Evolutionary conservation across 2,888 invertebrate species (phyloP).

Genomic region (Calephelis perditalis): DNA sequence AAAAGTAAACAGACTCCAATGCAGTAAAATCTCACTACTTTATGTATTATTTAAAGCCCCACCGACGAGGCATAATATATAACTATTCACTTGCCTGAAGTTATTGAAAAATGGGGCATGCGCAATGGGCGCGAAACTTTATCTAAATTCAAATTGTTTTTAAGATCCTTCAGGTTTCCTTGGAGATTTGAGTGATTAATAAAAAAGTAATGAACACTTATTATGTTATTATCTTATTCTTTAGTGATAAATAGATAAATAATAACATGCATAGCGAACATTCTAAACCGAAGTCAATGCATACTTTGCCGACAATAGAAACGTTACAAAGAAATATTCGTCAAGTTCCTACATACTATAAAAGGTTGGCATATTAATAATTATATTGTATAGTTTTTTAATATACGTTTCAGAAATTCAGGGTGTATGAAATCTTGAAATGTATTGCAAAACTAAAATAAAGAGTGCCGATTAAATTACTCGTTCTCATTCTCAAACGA

Average conservation of each 20-base stretch:
- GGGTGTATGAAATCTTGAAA: no score
- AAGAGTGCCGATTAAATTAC: no score
- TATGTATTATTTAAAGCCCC: no score
- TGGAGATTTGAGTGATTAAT: slow-evolving; percentile 20
- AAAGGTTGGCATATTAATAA: slow-evolving; percentile 36
- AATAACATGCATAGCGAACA: slow-evolving; percentile 24
- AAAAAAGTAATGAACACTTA: background rate
- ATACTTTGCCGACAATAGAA: slow-evolving; percentile 58
- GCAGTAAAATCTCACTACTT: no score
- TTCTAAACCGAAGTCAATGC: slow-evolving; percentile 31
- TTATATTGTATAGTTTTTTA: no score
- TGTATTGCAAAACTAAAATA: no score
- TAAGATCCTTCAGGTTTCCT: slow-evolving; percentile 18
- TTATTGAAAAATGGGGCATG: background rate
- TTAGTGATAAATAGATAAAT: background rate
- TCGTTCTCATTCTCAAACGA: no score
- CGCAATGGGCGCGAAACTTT: slow-evolving; percentile 11
- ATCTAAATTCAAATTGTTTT: slow-evolving; percentile 16
- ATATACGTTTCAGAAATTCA: no score
- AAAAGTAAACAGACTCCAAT: no score
- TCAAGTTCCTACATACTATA: slow-evolving; percentile 46
- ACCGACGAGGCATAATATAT: background rate
- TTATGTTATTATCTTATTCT: background rate
- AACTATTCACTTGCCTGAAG: background rate
- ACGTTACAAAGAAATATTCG: slow-evolving; percentile 59